A percentile compares a stretch with the other conserved stretches of the same genome.
Conservation (phyloP, 2,797 vertebrate species). For the Ambastaia sidthimunki region DNA sequence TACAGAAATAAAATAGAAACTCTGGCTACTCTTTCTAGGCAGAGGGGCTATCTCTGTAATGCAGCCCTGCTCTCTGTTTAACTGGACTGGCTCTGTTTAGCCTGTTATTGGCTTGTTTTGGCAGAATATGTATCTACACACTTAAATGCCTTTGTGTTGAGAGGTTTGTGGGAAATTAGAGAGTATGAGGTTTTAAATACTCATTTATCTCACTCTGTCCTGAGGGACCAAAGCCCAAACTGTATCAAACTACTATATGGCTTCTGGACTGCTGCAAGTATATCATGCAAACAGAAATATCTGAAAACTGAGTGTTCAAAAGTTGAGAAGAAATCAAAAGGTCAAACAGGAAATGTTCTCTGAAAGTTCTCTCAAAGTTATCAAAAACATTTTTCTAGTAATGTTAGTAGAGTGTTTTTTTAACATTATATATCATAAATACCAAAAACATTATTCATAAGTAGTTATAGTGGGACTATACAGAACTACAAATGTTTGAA, state of each 20-base stretch:
- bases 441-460: no score
- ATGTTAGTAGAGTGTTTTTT: no score
- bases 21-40: constrained; percentile 57
- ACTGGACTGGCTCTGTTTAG: constrained; percentile 31
- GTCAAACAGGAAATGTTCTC: neutral
- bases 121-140: constrained; percentile 64
- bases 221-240: constrained; percentile 27
- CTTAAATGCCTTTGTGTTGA: constrained; percentile 72
- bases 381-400: no score
- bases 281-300: constrained; percentile 1
- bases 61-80: constrained; percentile 42
- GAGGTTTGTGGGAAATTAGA: constrained; percentile 67
- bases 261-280: neutral
- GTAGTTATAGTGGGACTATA: no score
- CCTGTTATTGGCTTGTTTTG: constrained; percentile 62
- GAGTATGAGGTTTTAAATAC: constrained; percentile 62
- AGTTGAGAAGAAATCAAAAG: neutral
- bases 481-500: no score
- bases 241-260: neutral
- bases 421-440: no score
- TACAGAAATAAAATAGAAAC: constrained; percentile 76
- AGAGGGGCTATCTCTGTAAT: constrained; percentile 51
- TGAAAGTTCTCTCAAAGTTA: no score
- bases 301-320: neutral
- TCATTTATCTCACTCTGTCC: constrained; percentile 43